Evolutionary conservation across 2,888 invertebrate species (phyloP), one percentile per base, ranked within the genome.

Genomic region (Empis livida): DNA sequence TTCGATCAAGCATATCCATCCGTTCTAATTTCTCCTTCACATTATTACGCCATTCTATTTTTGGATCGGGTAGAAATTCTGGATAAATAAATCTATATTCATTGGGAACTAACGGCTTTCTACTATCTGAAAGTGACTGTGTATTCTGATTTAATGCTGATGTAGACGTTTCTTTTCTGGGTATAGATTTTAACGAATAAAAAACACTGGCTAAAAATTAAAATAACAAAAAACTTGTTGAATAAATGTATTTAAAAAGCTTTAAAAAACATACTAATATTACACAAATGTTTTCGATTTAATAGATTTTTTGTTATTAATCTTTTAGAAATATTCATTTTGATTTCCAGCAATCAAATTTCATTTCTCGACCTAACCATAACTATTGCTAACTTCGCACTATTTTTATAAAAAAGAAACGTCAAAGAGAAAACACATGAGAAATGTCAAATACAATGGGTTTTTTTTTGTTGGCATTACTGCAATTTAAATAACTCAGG

Each of bases 21-120:
- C 97, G 76, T 63, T 97, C 96, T 14, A 99, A 68, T 63, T 84
- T 88, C 64, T 99, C 97, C 47, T 85, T 73, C 1, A 93, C 66
- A 10, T 72, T 62, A 69, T 97, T 92, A 49, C 96, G 76, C 71
- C 78, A 82, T 59, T 79, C 71, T 2, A 81, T 71, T 56, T 83
- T 80, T 0, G 92, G 89, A 64, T 89, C 84, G 0, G 96, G 95
- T 45, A 96, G 71, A 71, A 96, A 95, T 69, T 96, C 96, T 1
- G 92, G 92, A 65, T 89, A 94, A 23, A 80, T 69, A 61, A 80
- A 80, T 54, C 88, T 74, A 58, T 77, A 80, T 43, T 79, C 73
- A 2, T 75, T 58, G 1, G 74, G 68, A 3, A 61, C 59, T n/a
- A 67, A 49, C 0, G 59, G 56, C 45, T 60, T 61, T 13, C 61